Percentiles rank a stretch among this genome's conserved stretches.
Evolutionary conservation across 2,888 invertebrate genomes (phyloP).

Genomic region (Graphium colonna): DNA sequence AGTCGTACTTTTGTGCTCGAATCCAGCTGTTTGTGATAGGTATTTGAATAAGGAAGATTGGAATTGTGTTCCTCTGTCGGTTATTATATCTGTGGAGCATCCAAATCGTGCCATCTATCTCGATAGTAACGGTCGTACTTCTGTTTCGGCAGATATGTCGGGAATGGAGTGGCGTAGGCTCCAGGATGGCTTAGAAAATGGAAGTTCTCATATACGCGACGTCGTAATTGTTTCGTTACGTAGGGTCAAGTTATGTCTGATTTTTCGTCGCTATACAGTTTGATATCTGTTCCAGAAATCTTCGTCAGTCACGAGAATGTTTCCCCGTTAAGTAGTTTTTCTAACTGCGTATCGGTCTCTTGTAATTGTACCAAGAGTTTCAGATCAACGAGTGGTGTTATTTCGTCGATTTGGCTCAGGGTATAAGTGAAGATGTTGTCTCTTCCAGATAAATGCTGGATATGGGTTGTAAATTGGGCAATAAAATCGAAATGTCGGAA

Average conservation of each 20-base stretch:
- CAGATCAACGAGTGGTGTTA: no score
- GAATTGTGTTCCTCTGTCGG: constrained; percentile 32
- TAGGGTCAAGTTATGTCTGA: no score
- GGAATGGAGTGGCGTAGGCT: not conserved
- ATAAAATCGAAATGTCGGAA: not conserved
- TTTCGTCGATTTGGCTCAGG: no score
- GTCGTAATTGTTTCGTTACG: not conserved
- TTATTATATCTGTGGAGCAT: constrained; percentile 37
- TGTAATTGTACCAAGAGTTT: no score
- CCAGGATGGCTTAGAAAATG: not conserved
- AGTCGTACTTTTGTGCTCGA: constrained; percentile 30
- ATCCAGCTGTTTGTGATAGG: constrained; percentile 2
- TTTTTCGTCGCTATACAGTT: no score
- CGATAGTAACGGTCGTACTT: no score
- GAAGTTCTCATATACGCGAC: not conserved
- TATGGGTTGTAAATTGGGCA: not conserved
- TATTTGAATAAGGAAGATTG: constrained; percentile 26
- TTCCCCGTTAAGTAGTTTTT: no score
- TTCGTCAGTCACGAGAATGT: no score
- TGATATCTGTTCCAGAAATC: no score
- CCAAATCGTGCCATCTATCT: constrained; percentile 62
- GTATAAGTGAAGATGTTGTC: not conserved
- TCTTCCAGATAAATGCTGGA: not conserved
- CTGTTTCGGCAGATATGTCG: not conserved
- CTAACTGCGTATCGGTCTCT: no score